Percentiles rank a stretch among this genome's conserved stretches.
Evolutionary conservation across 2,113 vertebrate genomes (phyloP).

Genomic region (Chaetops frenatus): DNA sequence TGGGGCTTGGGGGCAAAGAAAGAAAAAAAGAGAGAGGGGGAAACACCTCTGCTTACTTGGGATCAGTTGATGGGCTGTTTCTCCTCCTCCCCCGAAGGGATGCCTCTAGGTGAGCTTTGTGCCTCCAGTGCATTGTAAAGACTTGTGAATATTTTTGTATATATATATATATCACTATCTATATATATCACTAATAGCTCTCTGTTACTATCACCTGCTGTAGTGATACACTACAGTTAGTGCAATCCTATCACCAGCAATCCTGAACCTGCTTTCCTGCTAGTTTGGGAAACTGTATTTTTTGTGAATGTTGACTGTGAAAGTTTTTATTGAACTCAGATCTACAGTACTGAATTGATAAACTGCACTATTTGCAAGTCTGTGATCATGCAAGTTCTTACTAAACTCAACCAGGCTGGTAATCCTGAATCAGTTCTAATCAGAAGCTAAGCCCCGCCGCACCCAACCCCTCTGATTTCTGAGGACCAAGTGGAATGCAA

Average conservation of each 20-base stretch:
- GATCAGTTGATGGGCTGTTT: not conserved
- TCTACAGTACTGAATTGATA: not conserved
- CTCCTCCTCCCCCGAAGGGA: not conserved
- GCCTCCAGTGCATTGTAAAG: not conserved
- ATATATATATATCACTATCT: not conserved
- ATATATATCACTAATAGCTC: not conserved
- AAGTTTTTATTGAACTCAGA: not conserved
- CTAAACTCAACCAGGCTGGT: not conserved
- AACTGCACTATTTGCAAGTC: not conserved
- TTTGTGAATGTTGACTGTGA: not conserved
- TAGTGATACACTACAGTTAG: not conserved
- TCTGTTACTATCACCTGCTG: not conserved
- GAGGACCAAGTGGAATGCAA: not conserved
- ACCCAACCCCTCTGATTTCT: not conserved
- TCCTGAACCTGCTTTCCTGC: not conserved
- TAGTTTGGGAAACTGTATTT: not conserved
- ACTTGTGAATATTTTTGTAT: not conserved
- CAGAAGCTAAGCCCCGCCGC: not conserved
- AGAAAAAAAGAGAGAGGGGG: not conserved
- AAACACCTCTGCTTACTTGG: not conserved
- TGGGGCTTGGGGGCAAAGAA: not conserved
- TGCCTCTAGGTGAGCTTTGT: not conserved
- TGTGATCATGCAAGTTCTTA: not conserved
- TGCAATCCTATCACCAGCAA: not conserved
- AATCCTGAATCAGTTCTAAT: not conserved